Percentiles rank a stretch among this genome's conserved stretches.
Conservation (phyloP, 2,113 vertebrate species). For the Sigmodon hispidus region DNA sequence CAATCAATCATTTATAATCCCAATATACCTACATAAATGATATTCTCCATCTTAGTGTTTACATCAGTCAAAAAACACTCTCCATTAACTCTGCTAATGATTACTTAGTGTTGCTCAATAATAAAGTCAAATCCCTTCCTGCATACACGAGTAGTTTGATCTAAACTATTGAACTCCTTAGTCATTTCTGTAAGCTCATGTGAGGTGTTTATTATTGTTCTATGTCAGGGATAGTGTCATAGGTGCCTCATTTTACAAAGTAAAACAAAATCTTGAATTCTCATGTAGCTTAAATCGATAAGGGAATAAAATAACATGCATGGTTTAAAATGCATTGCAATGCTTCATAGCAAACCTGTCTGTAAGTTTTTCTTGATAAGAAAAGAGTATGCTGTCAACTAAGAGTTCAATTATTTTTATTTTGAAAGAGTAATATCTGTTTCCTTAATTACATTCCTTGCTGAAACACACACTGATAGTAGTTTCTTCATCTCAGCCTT, state of each 20-base stretch:
- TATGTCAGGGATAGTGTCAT: not conserved
- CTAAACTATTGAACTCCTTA: constrained; percentile 22
- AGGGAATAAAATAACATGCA: not conserved
- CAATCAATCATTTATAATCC: constrained; percentile 9
- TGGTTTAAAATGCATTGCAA: not conserved
- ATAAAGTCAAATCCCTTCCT: constrained; percentile 2
- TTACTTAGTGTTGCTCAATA: constrained; percentile 29
- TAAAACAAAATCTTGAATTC: constrained; percentile 10
- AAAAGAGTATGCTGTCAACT: not conserved
- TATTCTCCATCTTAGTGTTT: constrained; percentile 15
- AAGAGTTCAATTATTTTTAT: constrained; percentile 10
- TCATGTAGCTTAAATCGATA: not conserved
- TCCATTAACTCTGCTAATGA: constrained; percentile 35
- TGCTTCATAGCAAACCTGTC: not conserved
- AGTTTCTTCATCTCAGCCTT: not conserved
- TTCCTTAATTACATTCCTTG: not conserved
- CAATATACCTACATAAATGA: not conserved
- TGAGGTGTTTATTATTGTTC: constrained; percentile 16
- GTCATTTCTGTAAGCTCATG: not conserved
- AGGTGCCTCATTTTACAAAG: not conserved
- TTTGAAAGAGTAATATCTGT: not conserved
- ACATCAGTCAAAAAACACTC: not conserved
- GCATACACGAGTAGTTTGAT: not conserved
- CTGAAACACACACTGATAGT: not conserved
- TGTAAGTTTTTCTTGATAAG: not conserved